A percentile compares a stretch with the other conserved stretches of the same genome.
These are phyloP conservation scores for Allobates femoralis DNA, from an alignment of 2,797 vertebrate genomes.

Conservation along the genomic window DNA sequence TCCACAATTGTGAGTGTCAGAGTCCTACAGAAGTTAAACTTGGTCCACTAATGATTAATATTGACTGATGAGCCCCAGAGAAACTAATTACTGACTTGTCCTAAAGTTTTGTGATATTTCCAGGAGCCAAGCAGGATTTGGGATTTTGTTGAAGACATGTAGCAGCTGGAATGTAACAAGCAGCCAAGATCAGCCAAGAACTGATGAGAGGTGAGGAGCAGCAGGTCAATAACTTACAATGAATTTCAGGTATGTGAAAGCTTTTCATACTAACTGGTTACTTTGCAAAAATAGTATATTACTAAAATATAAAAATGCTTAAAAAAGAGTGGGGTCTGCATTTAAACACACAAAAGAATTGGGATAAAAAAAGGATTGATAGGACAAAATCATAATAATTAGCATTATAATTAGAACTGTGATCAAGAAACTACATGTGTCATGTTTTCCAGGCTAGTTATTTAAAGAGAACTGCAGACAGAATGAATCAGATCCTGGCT, in stretches of 20 bases:
- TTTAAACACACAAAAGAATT: too few relatives aligned
- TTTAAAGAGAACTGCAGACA: too few relatives aligned
- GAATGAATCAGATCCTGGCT: too few relatives aligned
- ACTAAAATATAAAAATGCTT: too few relatives aligned
- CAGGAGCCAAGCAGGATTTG: conserved; percentile 10
- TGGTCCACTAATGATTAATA: conserved; percentile 9
- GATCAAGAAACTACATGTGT: too few relatives aligned
- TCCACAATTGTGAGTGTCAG: neutral
- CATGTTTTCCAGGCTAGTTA: too few relatives aligned
- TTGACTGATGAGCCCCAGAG: conserved; percentile 49
- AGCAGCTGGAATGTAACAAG: conserved; percentile 47
- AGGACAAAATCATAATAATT: too few relatives aligned
- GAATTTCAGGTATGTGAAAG: conserved; percentile 41
- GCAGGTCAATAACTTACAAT: conserved; percentile 38
- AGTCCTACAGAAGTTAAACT: neutral
- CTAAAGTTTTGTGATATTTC: conserved; percentile 24
- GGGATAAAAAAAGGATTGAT: too few relatives aligned
- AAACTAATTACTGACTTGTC: conserved; percentile 52
- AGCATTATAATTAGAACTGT: too few relatives aligned
- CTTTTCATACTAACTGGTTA: neutral
- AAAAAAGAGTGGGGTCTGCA: too few relatives aligned
- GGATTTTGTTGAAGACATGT: conserved; percentile 42
- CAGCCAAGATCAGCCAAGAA: conserved; percentile 1
- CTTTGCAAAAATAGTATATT: too few relatives aligned
- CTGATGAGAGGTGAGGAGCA: conserved; percentile 59